phyloP scores from a whole-genome alignment of 2,113 vertebrate genomes.

The rabbit (Oryctolagus cuniculus) region mOryCun1.1 NC_091434.1:76588501-76589000 shows the following conservation, averaged over 20 bases:
- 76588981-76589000: background rate
- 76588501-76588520: background rate
- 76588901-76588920: background rate
- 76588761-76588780: background rate
- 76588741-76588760: background rate
- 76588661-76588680: background rate
- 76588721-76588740: background rate
- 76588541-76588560: background rate
- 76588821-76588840: background rate
- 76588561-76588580: background rate
- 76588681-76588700: background rate
- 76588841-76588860: conserved; percentile 7
- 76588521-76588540: conserved; percentile 10
- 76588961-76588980: background rate
- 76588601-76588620: background rate
- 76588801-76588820: background rate
- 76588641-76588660: background rate
- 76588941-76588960: background rate
- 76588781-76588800: background rate
- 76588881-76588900: conserved; percentile 26
- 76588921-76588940: background rate
- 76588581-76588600: background rate
- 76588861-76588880: conserved; percentile 34
- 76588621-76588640: background rate
- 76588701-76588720: background rate